Percentiles rank a stretch among this genome's conserved stretches.
Evolutionary conservation across 2,797 vertebrate species (phyloP).

Genomic region (Rhinogobio ventralis): DNA sequence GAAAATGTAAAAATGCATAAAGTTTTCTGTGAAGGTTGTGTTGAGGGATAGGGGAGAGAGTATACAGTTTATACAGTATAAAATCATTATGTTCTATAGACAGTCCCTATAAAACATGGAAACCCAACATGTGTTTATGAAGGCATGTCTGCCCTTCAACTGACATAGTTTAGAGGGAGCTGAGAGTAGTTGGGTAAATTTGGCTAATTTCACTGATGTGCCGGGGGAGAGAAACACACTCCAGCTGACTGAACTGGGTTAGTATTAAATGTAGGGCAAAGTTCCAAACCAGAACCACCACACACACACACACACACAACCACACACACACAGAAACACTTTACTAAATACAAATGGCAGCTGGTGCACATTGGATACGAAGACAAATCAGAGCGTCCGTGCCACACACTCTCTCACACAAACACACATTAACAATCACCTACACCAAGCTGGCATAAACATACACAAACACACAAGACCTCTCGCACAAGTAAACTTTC

Average conservation of each 20-base stretch:
- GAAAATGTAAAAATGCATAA: too few relatives aligned
- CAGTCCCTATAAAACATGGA: not conserved
- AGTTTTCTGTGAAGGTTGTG: too few relatives aligned
- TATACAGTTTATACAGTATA: too few relatives aligned
- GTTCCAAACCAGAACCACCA: constrained; percentile 54
- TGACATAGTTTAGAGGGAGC: constrained; percentile 61
- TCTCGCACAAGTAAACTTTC: constrained; percentile 24
- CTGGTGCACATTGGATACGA: constrained; percentile 12
- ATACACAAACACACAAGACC: constrained; percentile 28
- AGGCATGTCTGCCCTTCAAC: constrained; percentile 47
- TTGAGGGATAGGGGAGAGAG: too few relatives aligned
- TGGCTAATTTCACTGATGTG: constrained; percentile 58
- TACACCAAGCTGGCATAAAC: constrained; percentile 4
- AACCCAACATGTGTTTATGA: constrained; percentile 14
- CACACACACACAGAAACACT: constrained; percentile 35
- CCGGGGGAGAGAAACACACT: constrained; percentile 58
- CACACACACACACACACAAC: not conserved
- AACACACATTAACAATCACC: constrained; percentile 32
- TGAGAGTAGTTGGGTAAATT: constrained; percentile 59
- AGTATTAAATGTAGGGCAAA: constrained; percentile 64
- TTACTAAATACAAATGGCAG: constrained; percentile 12
- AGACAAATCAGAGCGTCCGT: constrained; percentile 1
- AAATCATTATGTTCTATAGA: too few relatives aligned
- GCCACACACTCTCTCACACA: constrained; percentile 18
- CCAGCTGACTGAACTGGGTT: constrained; percentile 65